Conservation (phyloP, 2,888 invertebrate species). For the Uropetala carovei region DNA sequence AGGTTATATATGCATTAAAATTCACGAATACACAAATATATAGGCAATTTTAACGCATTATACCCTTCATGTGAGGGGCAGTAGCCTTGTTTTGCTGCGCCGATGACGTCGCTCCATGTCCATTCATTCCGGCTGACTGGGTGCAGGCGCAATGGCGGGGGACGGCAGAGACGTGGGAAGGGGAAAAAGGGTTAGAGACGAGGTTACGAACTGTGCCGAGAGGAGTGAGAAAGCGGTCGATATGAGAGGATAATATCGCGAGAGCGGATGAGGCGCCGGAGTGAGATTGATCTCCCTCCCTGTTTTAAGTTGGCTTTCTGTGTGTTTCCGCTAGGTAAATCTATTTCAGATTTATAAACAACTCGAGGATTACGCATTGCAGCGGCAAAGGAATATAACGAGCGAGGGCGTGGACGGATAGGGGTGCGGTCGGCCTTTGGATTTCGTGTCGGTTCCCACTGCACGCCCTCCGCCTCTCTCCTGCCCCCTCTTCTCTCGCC, state of each 20-base stretch:
- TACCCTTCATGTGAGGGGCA: too few relatives aligned
- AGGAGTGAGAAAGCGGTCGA: too few relatives aligned
- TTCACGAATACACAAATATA: too few relatives aligned
- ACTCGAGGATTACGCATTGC: neutral
- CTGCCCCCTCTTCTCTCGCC: too few relatives aligned
- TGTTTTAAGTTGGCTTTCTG: neutral
- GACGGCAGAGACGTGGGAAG: neutral
- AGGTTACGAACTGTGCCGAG: neutral
- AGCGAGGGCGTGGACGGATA: neutral
- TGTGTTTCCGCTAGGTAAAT: neutral
- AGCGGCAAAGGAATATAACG: conserved; percentile 18
- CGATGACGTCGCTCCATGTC: neutral
- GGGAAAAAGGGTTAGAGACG: neutral
- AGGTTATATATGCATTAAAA: too few relatives aligned
- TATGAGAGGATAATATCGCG: too few relatives aligned
- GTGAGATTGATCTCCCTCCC: too few relatives aligned
- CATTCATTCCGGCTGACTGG: conserved; percentile 35
- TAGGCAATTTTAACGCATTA: too few relatives aligned
- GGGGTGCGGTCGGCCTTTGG: neutral
- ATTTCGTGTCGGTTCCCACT: too few relatives aligned
- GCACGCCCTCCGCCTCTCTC: too few relatives aligned
- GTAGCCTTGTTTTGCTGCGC: neutral
- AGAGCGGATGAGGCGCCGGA: too few relatives aligned
- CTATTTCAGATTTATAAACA: conserved; percentile 12
- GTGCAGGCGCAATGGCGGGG: neutral